Base-by-base conservation (phyloP, 1,140 invertebrate species). In the Battus philenor region DNA sequence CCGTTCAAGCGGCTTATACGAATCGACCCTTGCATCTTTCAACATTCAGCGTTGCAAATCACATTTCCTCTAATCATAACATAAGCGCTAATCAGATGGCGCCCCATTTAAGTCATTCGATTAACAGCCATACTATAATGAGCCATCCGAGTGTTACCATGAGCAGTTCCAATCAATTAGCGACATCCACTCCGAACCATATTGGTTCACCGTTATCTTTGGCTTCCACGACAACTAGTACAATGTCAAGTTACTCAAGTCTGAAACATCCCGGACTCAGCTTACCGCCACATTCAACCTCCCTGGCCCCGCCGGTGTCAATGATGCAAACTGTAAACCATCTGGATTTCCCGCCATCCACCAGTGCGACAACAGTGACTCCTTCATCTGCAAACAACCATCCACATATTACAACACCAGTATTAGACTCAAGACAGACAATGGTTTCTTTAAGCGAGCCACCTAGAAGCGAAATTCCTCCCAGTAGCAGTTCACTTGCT, bases 41-140 rank as follows among this genome's bases (percentile, higher is more conserved):
- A n/a, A 69, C 73, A 8, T 82, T 82, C 54, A 79, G 73, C 43
- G 77, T 82, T 22, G 47, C 76, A 1, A 82, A 68, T 46, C 80
- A 84, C 44, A 66, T 81, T 36, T 39, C 77, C 17, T 52, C 77
- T 16, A 74, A 47, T 52, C 66, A 78, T 48, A 41, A 62, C 61
- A 7, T 68, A 72, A 9, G 50, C 65, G 41, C 72, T 24, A 68
- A 50, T 39, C 68, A 66, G 12, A 59, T 63, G 10, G 48, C 56
- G 11, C 48, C 67, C 11, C 69, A 72, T 48, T 48, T 75, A 22
- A 63, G 57, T 48, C 74, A 76, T 53, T 60, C 77, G 11, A 47
- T 77, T 16, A 75, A 62, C 41, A 80, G 70, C 44, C 80, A 84
- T 68, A 76, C 73, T 63, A 68, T 68, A 32, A 60, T 68, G 47